Evolutionary conservation across 1,140 invertebrate genomes (phyloP), one percentile per base, ranked within the genome.

Genomic region (Cyclina sinensis): DNA sequence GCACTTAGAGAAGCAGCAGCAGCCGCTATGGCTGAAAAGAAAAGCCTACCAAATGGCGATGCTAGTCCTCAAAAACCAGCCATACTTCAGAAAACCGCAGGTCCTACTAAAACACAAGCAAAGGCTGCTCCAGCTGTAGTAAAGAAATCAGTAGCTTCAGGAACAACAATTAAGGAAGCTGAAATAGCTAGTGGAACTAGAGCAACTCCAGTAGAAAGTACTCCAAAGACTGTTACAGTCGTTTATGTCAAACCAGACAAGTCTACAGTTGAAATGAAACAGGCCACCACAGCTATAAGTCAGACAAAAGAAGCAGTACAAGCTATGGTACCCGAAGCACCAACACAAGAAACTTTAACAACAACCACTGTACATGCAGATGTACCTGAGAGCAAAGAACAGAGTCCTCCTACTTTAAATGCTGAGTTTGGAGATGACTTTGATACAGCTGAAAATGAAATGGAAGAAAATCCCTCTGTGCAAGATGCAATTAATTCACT

Each of bases 351-450:
- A 24, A 24, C 18, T n/a, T 11, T n/a, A 7, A 14, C 14, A 11
- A 3, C 16, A n/a, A 62, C 57, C 18, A n/a, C n/a, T n/a, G n/a
- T 14, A 27, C 51, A 7, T n/a, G 21, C 12, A 11, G 57, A 62
- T 4, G 57, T 62, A 27, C 24, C 24, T 62, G 57, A 62, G 2
- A 27, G 7, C 7, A 27, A 62, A 70, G 65, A 70, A 70, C 16
- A 16, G 37, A 70, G 65, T 37, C 65, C 65, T 37, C 43, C 74
- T 9, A n/a, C 30, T 0, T 35, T 78, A 32, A 54, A 54, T 54
- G 43, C 74, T 57, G 74, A 78, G 54, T 78, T 78, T 78, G 74
- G 48, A 27, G 48, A 54, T n/a, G 74, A 54, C 27, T 78, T 78
- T 78, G 74, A 54, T 24, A 51, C 46, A n/a, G 30, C 5, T 54